These are phyloP conservation scores for Hypercompe scribonia DNA, from an alignment of 2,888 invertebrate species.

Conservation along the genomic window DNA sequence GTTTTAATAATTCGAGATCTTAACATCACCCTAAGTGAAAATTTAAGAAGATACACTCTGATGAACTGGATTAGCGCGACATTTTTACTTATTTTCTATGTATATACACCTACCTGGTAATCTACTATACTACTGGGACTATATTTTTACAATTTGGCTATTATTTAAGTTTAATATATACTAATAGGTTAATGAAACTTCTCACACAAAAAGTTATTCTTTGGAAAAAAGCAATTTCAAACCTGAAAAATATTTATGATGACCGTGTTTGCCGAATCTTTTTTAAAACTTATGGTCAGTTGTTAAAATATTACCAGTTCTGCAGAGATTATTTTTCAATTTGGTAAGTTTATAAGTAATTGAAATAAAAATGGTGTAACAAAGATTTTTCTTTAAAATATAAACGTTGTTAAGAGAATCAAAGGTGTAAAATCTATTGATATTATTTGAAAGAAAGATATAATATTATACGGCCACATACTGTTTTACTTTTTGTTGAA, in stretches of 20 bases:
- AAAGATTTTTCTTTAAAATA: neutral
- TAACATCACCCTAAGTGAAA: slow-evolving; percentile 7
- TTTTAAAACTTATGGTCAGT: slow-evolving; percentile 5
- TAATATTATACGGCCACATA: neutral
- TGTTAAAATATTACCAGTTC: slow-evolving; percentile 5
- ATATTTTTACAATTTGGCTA: neutral
- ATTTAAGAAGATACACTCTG: neutral
- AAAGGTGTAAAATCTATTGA: too few species aligned
- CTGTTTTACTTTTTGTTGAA: too few species aligned
- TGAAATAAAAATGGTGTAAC: too few species aligned
- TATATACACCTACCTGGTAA: neutral
- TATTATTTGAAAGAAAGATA: neutral
- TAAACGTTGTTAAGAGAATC: neutral
- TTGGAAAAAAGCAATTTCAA: slow-evolving; percentile 7
- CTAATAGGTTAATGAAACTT: slow-evolving; percentile 11
- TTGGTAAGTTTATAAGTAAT: slow-evolving; percentile 5
- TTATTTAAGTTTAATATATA: slow-evolving; percentile 22
- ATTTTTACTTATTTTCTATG: neutral
- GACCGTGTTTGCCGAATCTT: neutral
- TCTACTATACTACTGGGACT: neutral
- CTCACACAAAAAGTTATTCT: slow-evolving; percentile 24
- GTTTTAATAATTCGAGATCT: slow-evolving; percentile 19
- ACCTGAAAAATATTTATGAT: neutral
- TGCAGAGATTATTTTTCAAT: slow-evolving; percentile 5
- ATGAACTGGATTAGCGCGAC: slow-evolving; percentile 8